Evolutionary conservation across 2,113 vertebrate genomes (phyloP), one percentile per base, ranked within the genome.

Genomic region (Illadopsis cleaveri): DNA sequence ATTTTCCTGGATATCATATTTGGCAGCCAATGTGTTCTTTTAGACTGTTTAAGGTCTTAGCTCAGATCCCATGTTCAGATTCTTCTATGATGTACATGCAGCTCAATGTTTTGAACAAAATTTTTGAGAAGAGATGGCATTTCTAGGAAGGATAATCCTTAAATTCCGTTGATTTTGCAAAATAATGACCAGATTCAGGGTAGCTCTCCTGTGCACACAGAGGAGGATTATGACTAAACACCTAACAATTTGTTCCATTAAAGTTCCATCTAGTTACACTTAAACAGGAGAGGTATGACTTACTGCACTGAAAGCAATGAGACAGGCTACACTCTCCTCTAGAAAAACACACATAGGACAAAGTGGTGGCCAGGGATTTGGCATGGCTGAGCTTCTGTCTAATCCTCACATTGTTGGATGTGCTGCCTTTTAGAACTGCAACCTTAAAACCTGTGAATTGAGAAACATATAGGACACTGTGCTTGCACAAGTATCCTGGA

Each of bases 1-100:
- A 19, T 92, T 93, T 91, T 94, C 77, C 73, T 94, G 90, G 86
- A 81, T 95, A 94, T 96, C 75, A 47, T 96, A 92, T 97, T 97
- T 8, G 1, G 72, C 54, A 96, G 81, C 71, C 90, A 80, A 27
- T 92, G 80, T 80, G 53, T 54, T 94, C 65, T 91, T 96, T 95
- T 71, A 93, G 73, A 66, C 77, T 76, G 88, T 61, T 92, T 77
- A 61, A 96, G 86, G 85, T 76, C 82, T 90, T 68, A 95, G 80
- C 76, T 96, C 88, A 72, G 86, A 95, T 83, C 89, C 94, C 89
- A 85, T 61, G 44, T 82, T 96, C 90, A 90, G 27, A 75, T 85
- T 88, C 54, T 94, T 95, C 91, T 84, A 72, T 91, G 40, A 92
- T 62, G n/a, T 66, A 89, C 76, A 44, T n/a, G 48, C 58, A 86